Base-by-base conservation (phyloP, 2,113 vertebrate species). In the Miniopterus natalensis region DNA sequence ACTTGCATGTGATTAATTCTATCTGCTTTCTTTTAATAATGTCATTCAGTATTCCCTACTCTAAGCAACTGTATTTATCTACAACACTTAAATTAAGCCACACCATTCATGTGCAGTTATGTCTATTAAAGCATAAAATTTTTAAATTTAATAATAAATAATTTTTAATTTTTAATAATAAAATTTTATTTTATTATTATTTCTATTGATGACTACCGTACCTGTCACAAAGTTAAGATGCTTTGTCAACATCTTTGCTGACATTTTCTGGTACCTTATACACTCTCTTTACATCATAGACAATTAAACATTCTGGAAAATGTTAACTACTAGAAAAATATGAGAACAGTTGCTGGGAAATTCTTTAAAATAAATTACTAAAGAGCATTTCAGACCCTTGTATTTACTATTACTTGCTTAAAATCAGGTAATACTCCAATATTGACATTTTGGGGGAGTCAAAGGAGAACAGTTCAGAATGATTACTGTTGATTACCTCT, bases 401-500 rank as follows among this genome's bases (percentile, higher is more conserved):
- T 63, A 40, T 79, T 88, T n/a, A 80, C 71, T 84, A 6, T 65
- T 53, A 15, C 53, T 95, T 80, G 55, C 57, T 96, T 88, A 85
- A 89, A 79, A 94, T 90, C 40, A 80, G 42, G 73, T 17, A 78
- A 59, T 49, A 66, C 18, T 88, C 40, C n/a, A 68, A 66, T 74
- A 79, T 74, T 49, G 25, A 47, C 71, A 31, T 29, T 23, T 88
- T 17, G 29, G 14, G 25, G 25, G 11, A 84, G 8, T 84, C 55
- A 95, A 31, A 68, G 45, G n/a, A 79, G 15, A 94, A 88, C 53
- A 57, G 63, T 12, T 83, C 61, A 80, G 53, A 96, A 73, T 77
- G 59, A 73, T 95, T 90, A 77, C 51, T 94, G 10, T 29, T 95
- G 78, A 86, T 92, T 97, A 88, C 84, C 31, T 95, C 77, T 75